Base-by-base conservation (phyloP, 2,888 invertebrate species). In the Diploptera punctata region DNA sequence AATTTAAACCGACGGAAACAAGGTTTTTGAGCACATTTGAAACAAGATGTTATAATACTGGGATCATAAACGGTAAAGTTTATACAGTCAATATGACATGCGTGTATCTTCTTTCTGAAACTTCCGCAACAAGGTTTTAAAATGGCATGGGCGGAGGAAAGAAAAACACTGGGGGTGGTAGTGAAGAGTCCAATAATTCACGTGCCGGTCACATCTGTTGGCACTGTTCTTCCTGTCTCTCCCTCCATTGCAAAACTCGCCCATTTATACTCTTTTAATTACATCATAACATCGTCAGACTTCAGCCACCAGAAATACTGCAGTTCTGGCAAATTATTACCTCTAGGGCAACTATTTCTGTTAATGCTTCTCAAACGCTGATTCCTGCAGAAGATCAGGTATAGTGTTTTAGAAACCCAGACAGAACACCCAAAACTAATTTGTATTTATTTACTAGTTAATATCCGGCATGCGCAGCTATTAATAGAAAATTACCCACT, bases 231-330 rank as follows among this genome's bases (percentile, higher is more conserved):
- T 57, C 57, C 57, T 57, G 57, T 24, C 7, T 31, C 57, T n/a
- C 7, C 47, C 57, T 29, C 26, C 31, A 33, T 10, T 9, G 52
- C 52, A 43, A n/a, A 61, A 19, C 24, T 21, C 3, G 62, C 38
- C 33, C 24, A 62, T 43, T 62, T 57, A 33, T 44, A 47, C 65
- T 65, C 10, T 47, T 29, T 44, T 65, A 65, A 65, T 65, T 65
- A 44, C 29, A 47, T 47, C n/a, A 65, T 43, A 43, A 31, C 62
- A 7, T 43, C 16, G 43, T n/a, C 65, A 57, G 54, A 26, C 26
- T 1, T 10, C 13, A 10, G 24, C 54, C 3, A 1, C 47, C 49
- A 19, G 21, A n/a, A 52, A 19, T 52, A 4, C 21, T 19, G 19
- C 49, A 49, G 44, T 33, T 33, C 10, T 33, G 10, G 33, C 33